Conservation (phyloP, 2,888 invertebrate genomes). For the Lepidocyrtoides sp. region DNA sequence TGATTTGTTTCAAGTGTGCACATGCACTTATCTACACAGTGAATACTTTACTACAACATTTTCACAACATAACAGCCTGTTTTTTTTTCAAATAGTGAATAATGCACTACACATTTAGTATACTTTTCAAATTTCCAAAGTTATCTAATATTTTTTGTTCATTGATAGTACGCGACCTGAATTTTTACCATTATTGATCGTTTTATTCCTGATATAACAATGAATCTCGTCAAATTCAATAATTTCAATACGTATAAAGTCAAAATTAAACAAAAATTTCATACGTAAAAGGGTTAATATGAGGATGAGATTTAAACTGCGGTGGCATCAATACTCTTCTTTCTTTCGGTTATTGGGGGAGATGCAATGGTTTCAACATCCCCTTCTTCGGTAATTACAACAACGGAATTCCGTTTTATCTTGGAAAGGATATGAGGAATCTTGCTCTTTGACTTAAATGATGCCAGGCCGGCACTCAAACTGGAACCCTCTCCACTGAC, state of each 20-base stretch:
- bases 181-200: not conserved
- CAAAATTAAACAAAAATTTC: not conserved
- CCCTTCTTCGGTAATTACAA: conserved; percentile 85
- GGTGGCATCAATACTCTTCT: conserved; percentile 84
- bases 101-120: no score
- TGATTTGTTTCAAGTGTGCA: no score
- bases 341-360: conserved; percentile 81
- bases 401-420: conserved; percentile 83
- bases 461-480: conserved; percentile 60
- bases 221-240: conserved; percentile 8
- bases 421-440: conserved; percentile 83
- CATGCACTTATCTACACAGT: no score
- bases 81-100: no score
- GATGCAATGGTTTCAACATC: conserved; percentile 84
- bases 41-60: no score
- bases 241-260: conserved; percentile 10
- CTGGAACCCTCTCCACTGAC: conserved; percentile 53
- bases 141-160: no score
- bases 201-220: not conserved
- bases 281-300: not conserved
- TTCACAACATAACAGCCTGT: no score
- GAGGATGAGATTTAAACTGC: conserved; percentile 74
- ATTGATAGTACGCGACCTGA: no score
- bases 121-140: no score
- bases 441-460: conserved; percentile 82